Base-by-base conservation (phyloP, 2,888 invertebrate genomes). In the Crossocerus cetratus region DNA sequence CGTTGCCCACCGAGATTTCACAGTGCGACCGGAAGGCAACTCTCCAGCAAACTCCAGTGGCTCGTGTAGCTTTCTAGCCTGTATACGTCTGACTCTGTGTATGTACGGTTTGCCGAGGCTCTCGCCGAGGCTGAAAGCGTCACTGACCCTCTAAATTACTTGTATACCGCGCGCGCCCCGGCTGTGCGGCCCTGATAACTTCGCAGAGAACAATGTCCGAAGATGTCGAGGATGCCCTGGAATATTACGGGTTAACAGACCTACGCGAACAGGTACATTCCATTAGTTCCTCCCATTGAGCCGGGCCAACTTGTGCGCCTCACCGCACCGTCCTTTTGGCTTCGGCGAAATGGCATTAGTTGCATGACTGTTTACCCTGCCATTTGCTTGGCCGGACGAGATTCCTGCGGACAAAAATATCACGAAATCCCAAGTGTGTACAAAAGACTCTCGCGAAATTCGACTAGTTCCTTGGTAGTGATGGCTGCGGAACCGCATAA, bases 221-320 rank as follows among this genome's bases (percentile, higher is more conserved):
- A 55, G 55, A 21, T 20, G 22, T 16, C 18, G 32, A 45, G 22
- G 22, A 14, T 21, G 23, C 61, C n/a, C 22, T 2, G 45, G 61
- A 43, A 45, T 62, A 45, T 60, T 60, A 44, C 60, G 42, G 45
- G 13, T 5, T 13, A 21, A 20, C 44, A 18, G 32, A 57, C 57
- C n/a, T 44, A 16, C 23, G 56, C 45, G 23, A n/a, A n/a, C 64
- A 49, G 18, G 49, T 56, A 42, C 60, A 67, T 72, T 72, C 68
- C 65, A 68, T 74, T 74, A 72, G 67, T 72, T 67, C 42, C 62
- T 43, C 56, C 54, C 67, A 57, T 64, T 54, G 65, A 55, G 53
- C 45, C 67, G 57, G 20, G 45, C 22, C 63, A 71, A 72, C 67
- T 64, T 74, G 44, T 49, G 66, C 16, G 14, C 49, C 14, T 44